Conservation (phyloP, 2,113 vertebrate species). For the Condylura cristata region DNA sequence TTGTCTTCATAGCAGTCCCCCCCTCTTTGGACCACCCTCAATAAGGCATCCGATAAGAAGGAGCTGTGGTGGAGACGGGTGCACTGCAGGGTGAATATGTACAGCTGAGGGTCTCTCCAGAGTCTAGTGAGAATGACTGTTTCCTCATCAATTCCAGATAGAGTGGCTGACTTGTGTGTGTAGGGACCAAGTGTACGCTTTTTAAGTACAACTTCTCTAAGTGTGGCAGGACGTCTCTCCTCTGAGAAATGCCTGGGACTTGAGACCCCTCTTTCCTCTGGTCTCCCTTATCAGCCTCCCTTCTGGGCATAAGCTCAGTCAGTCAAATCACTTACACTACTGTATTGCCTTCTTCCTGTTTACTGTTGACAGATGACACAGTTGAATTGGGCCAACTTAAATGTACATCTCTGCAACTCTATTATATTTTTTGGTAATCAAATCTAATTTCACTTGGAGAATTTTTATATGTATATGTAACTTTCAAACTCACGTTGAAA, state of each 20-base stretch:
- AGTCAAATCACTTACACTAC: background rate
- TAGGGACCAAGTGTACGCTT: background rate
- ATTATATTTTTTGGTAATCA: background rate
- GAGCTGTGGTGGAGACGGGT: background rate
- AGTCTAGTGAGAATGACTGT: background rate
- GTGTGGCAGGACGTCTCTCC: fast-evolving
- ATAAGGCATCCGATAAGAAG: background rate
- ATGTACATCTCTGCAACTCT: background rate
- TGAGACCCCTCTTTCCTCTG: background rate
- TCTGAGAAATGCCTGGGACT: background rate
- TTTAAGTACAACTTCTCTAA: background rate
- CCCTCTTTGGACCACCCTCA: background rate
- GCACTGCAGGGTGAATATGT: background rate
- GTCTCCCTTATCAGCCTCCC: background rate
- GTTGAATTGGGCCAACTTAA: background rate
- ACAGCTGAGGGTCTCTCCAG: background rate
- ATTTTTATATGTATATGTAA: background rate
- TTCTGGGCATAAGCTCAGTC: background rate
- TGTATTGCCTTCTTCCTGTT: background rate
- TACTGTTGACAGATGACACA: background rate
- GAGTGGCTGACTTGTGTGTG: background rate
- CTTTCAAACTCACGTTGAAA: background rate
- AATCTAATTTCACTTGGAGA: background rate
- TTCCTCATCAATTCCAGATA: background rate
- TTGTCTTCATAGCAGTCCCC: background rate